These are phyloP conservation scores for Xenopus laevis DNA, from an alignment of 2,113 vertebrate genomes.

Conservation along the genomic window DNA sequence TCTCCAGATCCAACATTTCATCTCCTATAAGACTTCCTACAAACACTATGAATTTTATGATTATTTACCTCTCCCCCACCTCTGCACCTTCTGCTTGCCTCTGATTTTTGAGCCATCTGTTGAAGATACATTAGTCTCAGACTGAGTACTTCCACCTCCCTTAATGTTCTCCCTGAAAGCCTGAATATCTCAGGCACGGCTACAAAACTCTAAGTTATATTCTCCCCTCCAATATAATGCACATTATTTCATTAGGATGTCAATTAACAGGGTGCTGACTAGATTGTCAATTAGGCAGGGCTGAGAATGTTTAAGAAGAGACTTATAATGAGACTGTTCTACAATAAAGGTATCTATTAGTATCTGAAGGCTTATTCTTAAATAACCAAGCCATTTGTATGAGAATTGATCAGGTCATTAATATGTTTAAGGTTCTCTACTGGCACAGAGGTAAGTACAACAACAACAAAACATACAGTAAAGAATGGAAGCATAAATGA, in stretches of 20 bases:
- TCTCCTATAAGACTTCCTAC: not conserved
- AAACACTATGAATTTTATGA: slow-evolving; percentile 18
- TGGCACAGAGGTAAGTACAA: no score
- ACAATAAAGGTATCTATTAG: not conserved
- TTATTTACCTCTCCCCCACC: slow-evolving; percentile 24
- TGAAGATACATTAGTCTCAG: slow-evolving; percentile 36
- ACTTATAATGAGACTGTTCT: not conserved
- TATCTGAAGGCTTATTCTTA: not conserved
- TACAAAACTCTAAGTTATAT: slow-evolving; percentile 13
- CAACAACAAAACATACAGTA: no score
- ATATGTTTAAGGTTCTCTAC: no score
- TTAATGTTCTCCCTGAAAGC: slow-evolving; percentile 31
- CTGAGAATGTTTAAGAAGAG: not conserved
- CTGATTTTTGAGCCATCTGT: slow-evolving; percentile 28
- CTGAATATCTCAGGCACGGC: slow-evolving; percentile 22
- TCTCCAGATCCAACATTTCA: no score
- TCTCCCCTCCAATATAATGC: slow-evolving; percentile 17
- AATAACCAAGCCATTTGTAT: not conserved
- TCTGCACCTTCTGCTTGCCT: slow-evolving; percentile 23
- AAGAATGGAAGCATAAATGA: no score
- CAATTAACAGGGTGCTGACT: slow-evolving; percentile 41
- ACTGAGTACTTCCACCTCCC: slow-evolving; percentile 30
- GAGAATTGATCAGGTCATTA: no score
- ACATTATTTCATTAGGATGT: slow-evolving; percentile 35
- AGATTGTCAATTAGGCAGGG: slow-evolving; percentile 4